phyloP scores from a whole-genome alignment of 2,113 vertebrate genomes.

The Stictonetta naevosa region DNA sequence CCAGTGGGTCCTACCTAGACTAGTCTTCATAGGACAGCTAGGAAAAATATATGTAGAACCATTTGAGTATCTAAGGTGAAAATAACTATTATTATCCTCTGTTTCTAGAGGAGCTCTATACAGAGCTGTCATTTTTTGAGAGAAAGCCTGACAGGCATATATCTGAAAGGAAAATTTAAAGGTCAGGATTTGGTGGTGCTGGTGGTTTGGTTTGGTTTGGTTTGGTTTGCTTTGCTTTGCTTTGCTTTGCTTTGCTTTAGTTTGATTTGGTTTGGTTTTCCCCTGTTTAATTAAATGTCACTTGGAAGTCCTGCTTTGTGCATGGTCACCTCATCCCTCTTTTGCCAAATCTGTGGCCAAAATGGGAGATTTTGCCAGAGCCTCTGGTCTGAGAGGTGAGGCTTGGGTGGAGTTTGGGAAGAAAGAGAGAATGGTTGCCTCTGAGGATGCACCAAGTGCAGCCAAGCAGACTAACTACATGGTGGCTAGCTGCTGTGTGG shows the following conservation, averaged over 20 bases:
- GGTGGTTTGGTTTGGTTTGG: too few species aligned
- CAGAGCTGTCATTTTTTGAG: not conserved
- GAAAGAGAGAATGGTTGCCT: not conserved
- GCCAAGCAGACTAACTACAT: not conserved
- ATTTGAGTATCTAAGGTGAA: not conserved
- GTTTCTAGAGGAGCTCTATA: not conserved
- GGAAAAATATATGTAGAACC: not conserved
- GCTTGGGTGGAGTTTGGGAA: not conserved
- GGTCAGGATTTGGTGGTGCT: too few species aligned
- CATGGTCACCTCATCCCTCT: not conserved
- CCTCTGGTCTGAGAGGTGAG: not conserved
- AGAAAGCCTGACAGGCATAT: not conserved
- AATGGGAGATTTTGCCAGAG: not conserved
- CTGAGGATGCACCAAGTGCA: rapidly evolving
- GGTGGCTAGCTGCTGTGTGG: rapidly evolving
- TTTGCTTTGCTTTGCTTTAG: too few species aligned
- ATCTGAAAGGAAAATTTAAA: not conserved
- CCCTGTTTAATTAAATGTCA: conserved; percentile 52
- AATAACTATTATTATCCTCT: not conserved
- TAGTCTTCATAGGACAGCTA: not conserved
- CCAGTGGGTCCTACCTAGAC: not conserved
- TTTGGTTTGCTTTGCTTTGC: too few species aligned
- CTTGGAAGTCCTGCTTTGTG: conserved; percentile 29
- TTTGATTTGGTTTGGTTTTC: too few species aligned
- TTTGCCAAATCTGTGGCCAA: not conserved